Evolutionary conservation across 2,888 invertebrate genomes (phyloP), one percentile per base, ranked within the genome.

Genomic region (Eristalis intricaria): DNA sequence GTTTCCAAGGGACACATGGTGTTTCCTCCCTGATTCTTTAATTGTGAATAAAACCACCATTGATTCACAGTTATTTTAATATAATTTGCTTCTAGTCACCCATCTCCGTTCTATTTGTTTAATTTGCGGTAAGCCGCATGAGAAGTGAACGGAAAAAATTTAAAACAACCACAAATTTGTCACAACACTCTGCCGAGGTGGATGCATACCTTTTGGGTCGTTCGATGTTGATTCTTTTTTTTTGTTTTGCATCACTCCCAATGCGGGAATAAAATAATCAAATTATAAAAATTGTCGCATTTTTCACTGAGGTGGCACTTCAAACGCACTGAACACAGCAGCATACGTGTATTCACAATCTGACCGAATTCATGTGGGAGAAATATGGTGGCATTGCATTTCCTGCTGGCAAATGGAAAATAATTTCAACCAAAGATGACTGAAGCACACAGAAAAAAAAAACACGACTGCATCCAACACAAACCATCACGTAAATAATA

Each of bases 181-280:
- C 71, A 50, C 84, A 75, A 75, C 58, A 82, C 70, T 61, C 38
- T 10, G 32, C 29, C 35, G 56, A 75, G 65, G 66, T 29, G 65
- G 22, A 66, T 50, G 63, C 40, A 29, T 40, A 19, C 50, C 50
- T 19, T 50, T 71, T 73, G 68, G 32, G 32, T 32, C 10, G 1
- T 1, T 26, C 26, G 26, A 26, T 26, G n/a, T n/a, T n/a, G n/a
- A n/a, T n/a, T n/a, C 76, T 75, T 78, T 80, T 58, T 0, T 38
- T 71, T 32, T 38, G 26, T 73, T 64, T 73, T 64, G 60, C 56
- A 65, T 56, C 82, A 73, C 76, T 77, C 76, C 76, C 75, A 13
- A 79, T 81, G 84, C 88, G 89, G 91, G 90, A 91, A 91, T 90
- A 89, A 91, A 91, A 91, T 92, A 91, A 91, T 91, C 91, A 91